Conservation (phyloP, 64 coral and sea anemone genomes). For the Orbicella faveolata region DNA sequence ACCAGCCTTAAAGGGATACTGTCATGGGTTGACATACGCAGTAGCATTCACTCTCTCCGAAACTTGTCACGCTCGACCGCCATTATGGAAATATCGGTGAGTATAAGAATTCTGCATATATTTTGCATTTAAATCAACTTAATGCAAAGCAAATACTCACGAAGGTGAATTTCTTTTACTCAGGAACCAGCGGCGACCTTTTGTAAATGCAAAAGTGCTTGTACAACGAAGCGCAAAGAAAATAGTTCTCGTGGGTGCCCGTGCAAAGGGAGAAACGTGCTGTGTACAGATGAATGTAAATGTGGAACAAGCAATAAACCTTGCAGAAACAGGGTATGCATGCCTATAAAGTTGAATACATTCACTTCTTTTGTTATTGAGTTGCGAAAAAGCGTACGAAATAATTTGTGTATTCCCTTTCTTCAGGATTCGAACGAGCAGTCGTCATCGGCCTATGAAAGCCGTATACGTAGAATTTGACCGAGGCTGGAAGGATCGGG, state of each 20-base stretch:
- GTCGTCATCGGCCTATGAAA: not conserved
- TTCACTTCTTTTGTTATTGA: not conserved
- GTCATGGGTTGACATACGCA: not conserved
- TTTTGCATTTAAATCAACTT: conserved; percentile 4
- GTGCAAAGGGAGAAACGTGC: conserved; percentile 12
- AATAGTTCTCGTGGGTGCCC: conserved; percentile 12
- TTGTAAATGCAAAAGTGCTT: conserved; percentile 30
- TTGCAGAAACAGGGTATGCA: conserved; percentile 32
- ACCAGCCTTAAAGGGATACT: not conserved
- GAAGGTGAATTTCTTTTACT: not conserved
- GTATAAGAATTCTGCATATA: not conserved
- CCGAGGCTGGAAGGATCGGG: not conserved
- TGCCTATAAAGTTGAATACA: not conserved
- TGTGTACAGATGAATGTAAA: not conserved
- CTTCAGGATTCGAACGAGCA: not conserved
- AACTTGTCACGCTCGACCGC: not conserved
- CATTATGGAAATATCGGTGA: conserved; percentile 2
- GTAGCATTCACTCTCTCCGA: not conserved
- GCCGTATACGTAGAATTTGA: not conserved
- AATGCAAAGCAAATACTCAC: not conserved
- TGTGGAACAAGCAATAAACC: not conserved
- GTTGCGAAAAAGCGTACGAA: not conserved
- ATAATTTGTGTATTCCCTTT: not conserved
- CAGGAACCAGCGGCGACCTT: not conserved
- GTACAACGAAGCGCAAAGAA: not conserved